phyloP scores from a whole-genome alignment of 2,888 invertebrate genomes.

The Sinodicranocentrus sp. region DNA sequence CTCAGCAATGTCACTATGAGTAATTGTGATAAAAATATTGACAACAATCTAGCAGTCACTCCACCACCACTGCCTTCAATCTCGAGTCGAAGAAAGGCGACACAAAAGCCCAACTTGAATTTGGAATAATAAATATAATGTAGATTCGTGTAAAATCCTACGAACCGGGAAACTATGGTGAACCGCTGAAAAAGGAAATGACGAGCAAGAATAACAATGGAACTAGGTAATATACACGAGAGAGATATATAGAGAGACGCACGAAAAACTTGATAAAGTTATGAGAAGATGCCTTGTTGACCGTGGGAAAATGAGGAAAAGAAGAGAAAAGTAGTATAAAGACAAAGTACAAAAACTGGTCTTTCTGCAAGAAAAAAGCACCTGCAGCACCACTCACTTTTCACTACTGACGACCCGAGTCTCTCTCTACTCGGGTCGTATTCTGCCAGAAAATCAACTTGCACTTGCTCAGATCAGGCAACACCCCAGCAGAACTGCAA shows the following conservation, averaged over 20 bases:
- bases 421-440: slow-evolving; percentile 61
- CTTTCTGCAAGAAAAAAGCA: slow-evolving; percentile 66
- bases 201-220: too few relatives aligned
- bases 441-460: slow-evolving; percentile 47
- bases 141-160: too few relatives aligned
- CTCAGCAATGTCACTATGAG: too few relatives aligned
- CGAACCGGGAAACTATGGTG: too few relatives aligned
- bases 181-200: too few relatives aligned
- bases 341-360: slow-evolving; percentile 68
- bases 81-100: too few relatives aligned
- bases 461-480: slow-evolving; percentile 70
- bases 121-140: too few relatives aligned
- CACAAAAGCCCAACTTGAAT: too few relatives aligned
- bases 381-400: slow-evolving; percentile 72
- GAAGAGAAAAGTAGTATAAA: slow-evolving; percentile 67
- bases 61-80: too few relatives aligned
- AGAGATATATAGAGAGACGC: neutral
- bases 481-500: slow-evolving; percentile 57
- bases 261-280: slow-evolving; percentile 11
- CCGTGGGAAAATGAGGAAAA: slow-evolving; percentile 70
- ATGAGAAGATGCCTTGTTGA: slow-evolving; percentile 38
- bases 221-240: neutral
- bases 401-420: slow-evolving; percentile 70
- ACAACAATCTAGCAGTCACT: too few relatives aligned
- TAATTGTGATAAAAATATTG: too few relatives aligned